These are phyloP conservation scores for Heliconius erato DNA, from an alignment of 2,888 invertebrate genomes.

Conservation along the genomic window DNA sequence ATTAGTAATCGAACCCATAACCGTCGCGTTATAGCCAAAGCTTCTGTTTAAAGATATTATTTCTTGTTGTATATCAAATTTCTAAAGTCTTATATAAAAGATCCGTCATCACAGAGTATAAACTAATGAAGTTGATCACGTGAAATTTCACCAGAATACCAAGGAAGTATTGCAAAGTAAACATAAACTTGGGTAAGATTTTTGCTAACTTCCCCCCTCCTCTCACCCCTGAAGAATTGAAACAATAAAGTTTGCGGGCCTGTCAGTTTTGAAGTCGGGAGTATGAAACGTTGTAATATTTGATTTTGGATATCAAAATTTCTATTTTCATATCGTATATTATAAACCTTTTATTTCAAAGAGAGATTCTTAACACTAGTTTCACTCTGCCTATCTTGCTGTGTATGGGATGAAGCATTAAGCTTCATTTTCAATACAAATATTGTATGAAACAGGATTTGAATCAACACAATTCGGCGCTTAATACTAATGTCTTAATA, in stretches of 20 bases:
- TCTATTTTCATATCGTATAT: too few species aligned
- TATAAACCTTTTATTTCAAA: too few species aligned
- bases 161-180: conserved; percentile 5
- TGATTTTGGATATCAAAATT: not conserved
- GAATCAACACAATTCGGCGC: not conserved
- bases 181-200: conserved; percentile 8
- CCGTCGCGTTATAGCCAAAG: too few species aligned
- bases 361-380: not conserved
- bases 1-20: too few species aligned
- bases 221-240: not conserved
- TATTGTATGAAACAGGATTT: not conserved
- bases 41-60: not conserved
- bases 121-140: conserved; percentile 2
- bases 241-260: conserved; percentile 6
- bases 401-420: not conserved
- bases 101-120: not conserved
- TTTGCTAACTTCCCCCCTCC: not conserved
- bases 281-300: not conserved
- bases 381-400: not conserved
- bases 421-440: not conserved
- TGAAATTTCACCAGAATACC: not conserved
- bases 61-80: not conserved
- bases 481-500: not conserved
- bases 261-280: conserved; percentile 7
- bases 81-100: not conserved